Conservation (phyloP, 2,113 vertebrate species). For the Percina caprodes region DNA sequence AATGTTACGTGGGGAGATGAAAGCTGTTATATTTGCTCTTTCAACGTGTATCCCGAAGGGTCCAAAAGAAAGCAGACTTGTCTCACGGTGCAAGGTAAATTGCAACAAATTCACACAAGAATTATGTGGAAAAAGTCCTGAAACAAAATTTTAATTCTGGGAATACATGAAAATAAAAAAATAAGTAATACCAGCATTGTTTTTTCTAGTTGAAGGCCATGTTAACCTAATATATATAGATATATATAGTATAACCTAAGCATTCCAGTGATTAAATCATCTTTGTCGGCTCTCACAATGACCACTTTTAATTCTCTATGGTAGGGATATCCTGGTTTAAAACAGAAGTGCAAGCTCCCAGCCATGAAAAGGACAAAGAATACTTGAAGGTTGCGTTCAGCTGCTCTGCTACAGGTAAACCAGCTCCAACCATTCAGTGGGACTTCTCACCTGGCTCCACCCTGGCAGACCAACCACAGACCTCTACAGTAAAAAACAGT, state of each 20-base stretch:
- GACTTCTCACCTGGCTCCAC: neutral
- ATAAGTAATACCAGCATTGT: neutral
- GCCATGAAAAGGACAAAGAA: rapidly evolving
- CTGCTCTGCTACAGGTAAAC: slow-evolving; percentile 82
- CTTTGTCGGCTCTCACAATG: neutral
- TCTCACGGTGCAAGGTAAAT: slow-evolving; percentile 77
- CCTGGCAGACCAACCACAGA: rapidly evolving
- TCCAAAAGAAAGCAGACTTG: slow-evolving; percentile 70
- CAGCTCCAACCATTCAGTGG: slow-evolving; percentile 75
- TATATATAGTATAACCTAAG: neutral
- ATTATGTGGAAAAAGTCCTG: neutral
- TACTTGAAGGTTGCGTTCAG: slow-evolving; percentile 42
- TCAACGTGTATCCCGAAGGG: slow-evolving; percentile 77
- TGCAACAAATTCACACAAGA: neutral
- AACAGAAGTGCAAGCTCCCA: neutral
- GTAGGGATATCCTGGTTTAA: slow-evolving; percentile 74
- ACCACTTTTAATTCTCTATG: neutral
- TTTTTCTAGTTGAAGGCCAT: neutral
- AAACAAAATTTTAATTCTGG: neutral
- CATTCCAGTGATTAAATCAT: neutral
- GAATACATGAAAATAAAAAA: neutral
- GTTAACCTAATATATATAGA: no score
- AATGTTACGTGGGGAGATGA: slow-evolving; percentile 75
- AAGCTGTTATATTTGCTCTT: slow-evolving; percentile 79
- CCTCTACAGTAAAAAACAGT: neutral